Evolutionary conservation across 2,888 invertebrate species (phyloP), one percentile per base, ranked within the genome.

Genomic region (Busseola fusca): DNA sequence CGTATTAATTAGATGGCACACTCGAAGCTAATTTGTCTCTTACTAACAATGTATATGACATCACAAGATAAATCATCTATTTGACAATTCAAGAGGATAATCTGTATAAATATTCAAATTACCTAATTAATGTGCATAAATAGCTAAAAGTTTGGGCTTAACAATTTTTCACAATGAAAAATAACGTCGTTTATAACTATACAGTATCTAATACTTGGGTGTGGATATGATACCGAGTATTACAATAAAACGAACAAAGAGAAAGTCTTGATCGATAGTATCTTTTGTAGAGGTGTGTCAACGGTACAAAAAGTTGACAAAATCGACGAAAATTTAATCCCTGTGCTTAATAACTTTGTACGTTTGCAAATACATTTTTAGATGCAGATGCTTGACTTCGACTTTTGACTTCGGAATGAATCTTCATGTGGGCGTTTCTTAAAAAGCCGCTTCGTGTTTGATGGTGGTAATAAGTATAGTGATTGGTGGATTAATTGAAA

Each of bases 81-180:
- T 77, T 85, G 85, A 81, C 84, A 83, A 73, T 83, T 79, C 75
- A 79, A 79, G 72, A 81, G 77, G 84, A 84, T 85, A 80, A 84
- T 84, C 85, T 75, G 79, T 85, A 76, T 81, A 83, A 85, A 85
- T 83, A 85, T 84, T 84, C 76, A 83, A 85, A 81, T 81, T 83
- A 79, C 79, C 77, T 84, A 83, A 84, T 81, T 84, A 81, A 81
- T 85, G 84, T 81, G 66, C 73, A 81, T 83, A 80, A 84, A 83
- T 78, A 79, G 78, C 74, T 77, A 83, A 72, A 83, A 72, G 76
- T 78, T 83, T 75, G 69, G 75, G 76, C 76, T 84, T 83, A 76
- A 76, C 76, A 68, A 83, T 79, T 85, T 85, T 83, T 85, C 83
- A 84, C 74, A 74, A 66, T 79, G 72, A 84, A 83, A 84, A 82